Evolutionary conservation across 2,888 invertebrate species (phyloP).

Genomic region (Drosophila greeni): DNA sequence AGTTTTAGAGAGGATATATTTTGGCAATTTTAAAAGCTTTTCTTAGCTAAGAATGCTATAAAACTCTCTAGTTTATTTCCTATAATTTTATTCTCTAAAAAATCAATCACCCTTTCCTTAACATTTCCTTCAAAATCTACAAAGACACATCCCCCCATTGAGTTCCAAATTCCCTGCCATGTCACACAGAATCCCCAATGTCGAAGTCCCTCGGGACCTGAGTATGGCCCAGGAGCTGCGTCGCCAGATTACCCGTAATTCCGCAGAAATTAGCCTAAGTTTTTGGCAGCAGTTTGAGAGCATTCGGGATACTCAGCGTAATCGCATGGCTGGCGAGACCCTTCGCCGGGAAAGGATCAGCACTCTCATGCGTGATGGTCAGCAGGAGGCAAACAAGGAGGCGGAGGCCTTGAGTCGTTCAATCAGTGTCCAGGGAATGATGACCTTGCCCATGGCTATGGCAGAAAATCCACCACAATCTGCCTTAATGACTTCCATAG

Average conservation of each 20-base stretch:
- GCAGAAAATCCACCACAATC: not conserved
- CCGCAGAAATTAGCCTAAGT: slow-evolving; percentile 41
- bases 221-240: slow-evolving; percentile 31
- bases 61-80: not conserved
- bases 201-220: slow-evolving; percentile 36
- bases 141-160: too few species aligned
- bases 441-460: slow-evolving; percentile 14
- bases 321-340: slow-evolving; percentile 42
- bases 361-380: slow-evolving; percentile 40
- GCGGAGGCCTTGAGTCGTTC: slow-evolving; percentile 54
- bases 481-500: not conserved
- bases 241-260: slow-evolving; percentile 43
- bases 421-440: slow-evolving; percentile 47
- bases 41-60: not conserved
- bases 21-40: not conserved
- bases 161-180: slow-evolving; percentile 36
- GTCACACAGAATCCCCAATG: slow-evolving; percentile 21
- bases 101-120: not conserved
- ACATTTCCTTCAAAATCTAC: not conserved
- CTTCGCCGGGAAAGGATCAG: slow-evolving; percentile 41
- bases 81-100: too few species aligned
- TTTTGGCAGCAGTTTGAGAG: slow-evolving; percentile 64
- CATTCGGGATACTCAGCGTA: slow-evolving; percentile 48
- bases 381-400: slow-evolving; percentile 47
- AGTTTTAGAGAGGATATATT: not conserved